A percentile compares a stretch with the other conserved stretches of the same genome.
Conservation (phyloP, 2,797 vertebrate species). For the Gorsachius magnificus region DNA sequence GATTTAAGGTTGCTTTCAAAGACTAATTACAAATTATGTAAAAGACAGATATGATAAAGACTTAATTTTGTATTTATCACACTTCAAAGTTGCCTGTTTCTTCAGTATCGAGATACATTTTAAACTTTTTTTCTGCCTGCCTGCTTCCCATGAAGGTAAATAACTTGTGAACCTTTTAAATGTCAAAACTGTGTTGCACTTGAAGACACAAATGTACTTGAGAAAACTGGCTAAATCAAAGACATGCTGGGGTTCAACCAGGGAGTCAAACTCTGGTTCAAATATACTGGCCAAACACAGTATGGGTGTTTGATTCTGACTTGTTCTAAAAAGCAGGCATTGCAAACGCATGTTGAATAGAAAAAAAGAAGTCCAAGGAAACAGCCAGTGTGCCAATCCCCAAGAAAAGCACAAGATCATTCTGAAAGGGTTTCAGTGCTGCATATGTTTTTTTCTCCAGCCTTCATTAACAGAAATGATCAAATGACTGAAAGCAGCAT, state of each 20-base stretch:
- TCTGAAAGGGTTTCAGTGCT: not conserved
- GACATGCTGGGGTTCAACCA: not conserved
- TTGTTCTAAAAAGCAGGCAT: not conserved
- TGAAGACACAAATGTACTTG: not conserved
- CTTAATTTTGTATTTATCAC: not conserved
- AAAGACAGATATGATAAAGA: not conserved
- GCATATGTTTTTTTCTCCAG: not conserved
- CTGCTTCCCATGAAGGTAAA: not conserved
- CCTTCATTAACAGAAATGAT: slow-evolving; percentile 6
- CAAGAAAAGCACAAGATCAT: not conserved
- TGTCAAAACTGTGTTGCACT: not conserved
- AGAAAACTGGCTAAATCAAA: not conserved
- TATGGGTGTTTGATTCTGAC: not conserved
- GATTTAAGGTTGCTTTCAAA: not conserved
- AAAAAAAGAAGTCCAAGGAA: not conserved
- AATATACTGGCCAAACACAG: not conserved
- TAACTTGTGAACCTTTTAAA: not conserved
- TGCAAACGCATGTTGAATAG: not conserved
- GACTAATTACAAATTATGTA: not conserved
- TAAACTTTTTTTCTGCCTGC: not conserved
- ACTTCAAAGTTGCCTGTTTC: not conserved
- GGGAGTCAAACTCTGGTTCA: not conserved
- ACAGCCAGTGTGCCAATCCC: not conserved
- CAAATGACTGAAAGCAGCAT: not conserved
- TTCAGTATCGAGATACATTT: not conserved